Evolutionary conservation across 2,797 vertebrate species (phyloP).

Genomic region (Macrochelys suwanniensis): DNA sequence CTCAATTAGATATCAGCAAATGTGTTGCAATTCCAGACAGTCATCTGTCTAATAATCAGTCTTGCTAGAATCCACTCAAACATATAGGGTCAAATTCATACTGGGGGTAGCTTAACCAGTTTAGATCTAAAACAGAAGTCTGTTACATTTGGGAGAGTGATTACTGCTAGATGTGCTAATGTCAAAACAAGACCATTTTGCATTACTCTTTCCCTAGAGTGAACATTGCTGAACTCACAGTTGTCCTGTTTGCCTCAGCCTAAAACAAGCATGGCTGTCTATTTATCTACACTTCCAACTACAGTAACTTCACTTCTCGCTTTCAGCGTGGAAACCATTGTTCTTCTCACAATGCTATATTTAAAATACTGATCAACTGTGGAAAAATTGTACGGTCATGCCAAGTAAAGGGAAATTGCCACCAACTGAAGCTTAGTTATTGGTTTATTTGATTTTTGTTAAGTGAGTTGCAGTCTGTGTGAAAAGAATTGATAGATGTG

Average conservation of each 20-base stretch:
- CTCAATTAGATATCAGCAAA: not conserved
- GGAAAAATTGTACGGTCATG: not conserved
- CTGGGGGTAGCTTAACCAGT: not conserved
- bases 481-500: not conserved
- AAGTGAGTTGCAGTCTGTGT: not conserved
- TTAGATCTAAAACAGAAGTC: constrained; percentile 16
- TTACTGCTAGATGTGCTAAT: not conserved
- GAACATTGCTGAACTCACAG: not conserved
- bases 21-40: not conserved
- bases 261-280: not conserved
- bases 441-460: not conserved
- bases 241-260: not conserved
- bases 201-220: not conserved
- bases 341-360: constrained; percentile 7
- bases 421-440: not conserved
- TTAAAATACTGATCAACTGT: not conserved
- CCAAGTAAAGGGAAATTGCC: not conserved
- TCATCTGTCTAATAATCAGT: constrained; percentile 33
- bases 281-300: not conserved
- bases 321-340: not conserved
- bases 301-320: not conserved
- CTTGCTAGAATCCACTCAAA: not conserved
- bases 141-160: not conserved
- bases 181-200: constrained; percentile 33
- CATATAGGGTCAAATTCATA: constrained; percentile 7